These are phyloP conservation scores for Drosophila subsilvestris DNA, from an alignment of 2,888 invertebrate genomes.

Conservation along the genomic window DNA sequence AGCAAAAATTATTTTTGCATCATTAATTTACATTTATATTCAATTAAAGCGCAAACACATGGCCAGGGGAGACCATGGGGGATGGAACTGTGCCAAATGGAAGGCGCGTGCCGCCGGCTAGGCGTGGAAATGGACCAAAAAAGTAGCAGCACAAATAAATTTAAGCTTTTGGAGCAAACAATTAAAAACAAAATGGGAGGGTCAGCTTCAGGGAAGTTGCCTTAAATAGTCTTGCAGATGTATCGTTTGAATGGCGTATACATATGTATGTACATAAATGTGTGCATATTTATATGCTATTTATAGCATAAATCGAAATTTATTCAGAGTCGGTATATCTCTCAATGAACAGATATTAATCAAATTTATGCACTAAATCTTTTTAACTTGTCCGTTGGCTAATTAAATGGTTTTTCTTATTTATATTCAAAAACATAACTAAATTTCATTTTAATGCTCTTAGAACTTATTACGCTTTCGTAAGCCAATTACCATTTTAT, in stretches of 20 bases:
- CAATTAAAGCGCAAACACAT: slow-evolving; percentile 77
- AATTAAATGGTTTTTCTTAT: too few relatives aligned
- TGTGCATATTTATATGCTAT: too few relatives aligned
- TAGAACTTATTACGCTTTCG: neutral
- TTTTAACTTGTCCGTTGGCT: too few relatives aligned
- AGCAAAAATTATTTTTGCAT: slow-evolving; percentile 78
- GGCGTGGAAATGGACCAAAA: slow-evolving; percentile 38
- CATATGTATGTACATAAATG: too few relatives aligned
- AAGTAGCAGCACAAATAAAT: slow-evolving; percentile 17
- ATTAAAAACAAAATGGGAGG: neutral
- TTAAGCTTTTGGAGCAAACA: slow-evolving; percentile 1
- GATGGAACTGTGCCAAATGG: slow-evolving; percentile 24
- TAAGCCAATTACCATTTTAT: neutral
- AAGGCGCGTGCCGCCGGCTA: slow-evolving; percentile 58
- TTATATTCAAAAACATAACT: too few relatives aligned
- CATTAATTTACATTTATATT: slow-evolving; percentile 80
- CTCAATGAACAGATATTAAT: too few relatives aligned
- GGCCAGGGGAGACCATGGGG: slow-evolving; percentile 13
- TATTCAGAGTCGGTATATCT: too few relatives aligned
- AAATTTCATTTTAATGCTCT: neutral
- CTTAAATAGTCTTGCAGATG: neutral
- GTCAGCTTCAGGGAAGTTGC: neutral
- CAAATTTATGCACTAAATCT: too few relatives aligned
- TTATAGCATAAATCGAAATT: too few relatives aligned
- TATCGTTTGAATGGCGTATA: neutral